phyloP scores from a whole-genome alignment of 2,113 vertebrate species.

The Corvus cornix region DNA sequence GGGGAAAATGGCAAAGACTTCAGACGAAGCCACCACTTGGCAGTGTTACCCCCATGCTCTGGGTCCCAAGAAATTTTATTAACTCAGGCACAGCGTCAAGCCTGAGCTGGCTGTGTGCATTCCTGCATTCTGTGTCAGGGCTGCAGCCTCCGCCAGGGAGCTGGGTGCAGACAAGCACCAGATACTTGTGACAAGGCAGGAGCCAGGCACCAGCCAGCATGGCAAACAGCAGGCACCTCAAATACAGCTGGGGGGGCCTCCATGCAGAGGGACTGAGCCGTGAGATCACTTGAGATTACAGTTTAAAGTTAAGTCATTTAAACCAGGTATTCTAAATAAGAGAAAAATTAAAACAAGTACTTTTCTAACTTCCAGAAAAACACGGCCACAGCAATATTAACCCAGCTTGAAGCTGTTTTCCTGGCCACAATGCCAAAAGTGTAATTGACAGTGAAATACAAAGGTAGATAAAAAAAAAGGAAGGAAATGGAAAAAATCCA shows the following conservation, averaged over 20 bases:
- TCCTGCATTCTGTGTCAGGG: not conserved
- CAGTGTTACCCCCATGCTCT: not conserved
- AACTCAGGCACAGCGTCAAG: not conserved
- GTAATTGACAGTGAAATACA: constrained; percentile 8
- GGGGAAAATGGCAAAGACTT: not conserved
- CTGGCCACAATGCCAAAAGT: not conserved
- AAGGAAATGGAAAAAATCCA: constrained; percentile 27
- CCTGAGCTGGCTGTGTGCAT: not conserved
- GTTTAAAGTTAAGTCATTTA: not conserved
- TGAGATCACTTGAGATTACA: not conserved
- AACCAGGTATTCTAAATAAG: not conserved
- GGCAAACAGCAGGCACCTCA: not conserved
- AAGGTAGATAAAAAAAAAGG: not conserved
- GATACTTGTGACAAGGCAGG: not conserved
- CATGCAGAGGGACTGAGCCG: not conserved
- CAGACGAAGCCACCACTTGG: not conserved
- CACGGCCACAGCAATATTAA: not conserved
- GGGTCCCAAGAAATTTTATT: not conserved
- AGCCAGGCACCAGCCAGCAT: not conserved
- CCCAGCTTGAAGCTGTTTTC: not conserved
- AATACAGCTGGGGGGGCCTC: not conserved
- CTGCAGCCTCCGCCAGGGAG: not conserved
- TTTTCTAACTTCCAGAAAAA: not conserved
- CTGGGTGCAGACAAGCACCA: not conserved
- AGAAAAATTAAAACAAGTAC: not conserved